Evolutionary conservation across 2,113 vertebrate species (phyloP).

Genomic region (Scytalopus superciliaris): DNA sequence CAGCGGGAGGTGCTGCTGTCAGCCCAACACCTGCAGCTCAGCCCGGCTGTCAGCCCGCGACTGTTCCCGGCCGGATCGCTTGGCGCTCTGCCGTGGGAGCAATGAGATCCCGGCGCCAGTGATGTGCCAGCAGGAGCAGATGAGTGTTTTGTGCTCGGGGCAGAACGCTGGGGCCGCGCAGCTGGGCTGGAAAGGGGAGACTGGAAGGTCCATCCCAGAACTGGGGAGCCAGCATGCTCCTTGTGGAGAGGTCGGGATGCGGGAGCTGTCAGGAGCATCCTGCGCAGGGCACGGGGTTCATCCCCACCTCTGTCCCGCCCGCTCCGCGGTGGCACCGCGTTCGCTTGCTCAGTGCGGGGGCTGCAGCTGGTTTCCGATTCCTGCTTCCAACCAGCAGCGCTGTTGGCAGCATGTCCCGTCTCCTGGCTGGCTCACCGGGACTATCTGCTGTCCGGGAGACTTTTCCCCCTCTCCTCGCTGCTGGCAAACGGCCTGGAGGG

Average conservation of each 20-base stretch:
- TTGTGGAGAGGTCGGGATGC: not conserved
- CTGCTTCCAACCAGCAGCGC: not conserved
- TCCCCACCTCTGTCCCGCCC: accelerated
- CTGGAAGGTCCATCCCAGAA: not conserved
- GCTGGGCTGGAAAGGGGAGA: not conserved
- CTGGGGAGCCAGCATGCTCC: accelerated
- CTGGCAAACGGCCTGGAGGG: not conserved
- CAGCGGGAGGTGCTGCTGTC: not conserved
- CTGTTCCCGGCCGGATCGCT: not conserved
- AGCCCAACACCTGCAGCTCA: conserved; percentile 28
- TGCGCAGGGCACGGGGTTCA: accelerated
- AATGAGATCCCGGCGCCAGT: not conserved
- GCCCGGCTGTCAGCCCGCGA: not conserved
- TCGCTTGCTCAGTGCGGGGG: accelerated
- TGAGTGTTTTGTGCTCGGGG: not conserved
- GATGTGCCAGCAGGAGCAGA: not conserved
- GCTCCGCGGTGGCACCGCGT: accelerated
- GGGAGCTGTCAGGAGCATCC: not conserved
- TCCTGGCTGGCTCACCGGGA: not conserved
- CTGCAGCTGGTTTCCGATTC: not conserved
- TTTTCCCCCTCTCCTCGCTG: not conserved
- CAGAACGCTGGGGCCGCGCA: not conserved
- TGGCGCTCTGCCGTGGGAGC: not conserved
- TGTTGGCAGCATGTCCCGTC: not conserved
- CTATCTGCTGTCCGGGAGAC: not conserved